A percentile compares a stretch with the other conserved stretches of the same genome.
Evolutionary conservation across 1,140 invertebrate species (phyloP).

Genomic region (Phenacoccus solenopsis): DNA sequence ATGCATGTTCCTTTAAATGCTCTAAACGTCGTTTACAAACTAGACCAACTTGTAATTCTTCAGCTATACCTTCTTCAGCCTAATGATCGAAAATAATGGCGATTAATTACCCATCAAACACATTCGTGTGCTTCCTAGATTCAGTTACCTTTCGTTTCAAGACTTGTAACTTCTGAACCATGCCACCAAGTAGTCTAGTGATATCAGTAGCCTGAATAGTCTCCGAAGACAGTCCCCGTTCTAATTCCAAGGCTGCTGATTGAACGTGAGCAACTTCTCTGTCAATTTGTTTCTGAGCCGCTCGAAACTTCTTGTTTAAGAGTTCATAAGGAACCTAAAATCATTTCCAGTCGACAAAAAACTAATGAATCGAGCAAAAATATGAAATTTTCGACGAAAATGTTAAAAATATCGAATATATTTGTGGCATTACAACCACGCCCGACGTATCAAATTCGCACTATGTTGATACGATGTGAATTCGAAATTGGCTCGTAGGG

Average conservation of each 20-base stretch:
- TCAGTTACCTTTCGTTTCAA: conserved; percentile 67
- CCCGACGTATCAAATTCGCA: too few species aligned
- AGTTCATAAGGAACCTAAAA: conserved; percentile 91
- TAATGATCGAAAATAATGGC: conserved; percentile 24
- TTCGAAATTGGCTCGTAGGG: too few species aligned
- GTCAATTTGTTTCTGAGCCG: conserved; percentile 86
- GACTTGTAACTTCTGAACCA: conserved; percentile 78
- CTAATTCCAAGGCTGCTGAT: conserved; percentile 63
- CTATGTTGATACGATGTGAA: too few species aligned
- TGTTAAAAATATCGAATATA: too few species aligned
- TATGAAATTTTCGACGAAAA: too few species aligned
- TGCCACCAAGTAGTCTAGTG: conserved; percentile 64
- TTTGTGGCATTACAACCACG: too few species aligned
- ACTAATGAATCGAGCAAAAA: too few species aligned
- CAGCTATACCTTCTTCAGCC: conserved; percentile 80
- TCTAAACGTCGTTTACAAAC: conserved; percentile 82
- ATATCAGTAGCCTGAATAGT: conserved; percentile 50
- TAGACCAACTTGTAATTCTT: conserved; percentile 76
- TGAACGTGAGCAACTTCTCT: conserved; percentile 83
- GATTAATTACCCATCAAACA: not conserved
- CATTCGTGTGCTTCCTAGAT: not conserved
- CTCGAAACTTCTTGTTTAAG: conserved; percentile 92
- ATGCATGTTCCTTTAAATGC: conserved; percentile 69
- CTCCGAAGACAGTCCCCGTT: conserved; percentile 49
- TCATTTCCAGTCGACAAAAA: too few species aligned